Base-by-base conservation (phyloP, 1,140 invertebrate genomes). In the Galleria mellonella region DNA sequence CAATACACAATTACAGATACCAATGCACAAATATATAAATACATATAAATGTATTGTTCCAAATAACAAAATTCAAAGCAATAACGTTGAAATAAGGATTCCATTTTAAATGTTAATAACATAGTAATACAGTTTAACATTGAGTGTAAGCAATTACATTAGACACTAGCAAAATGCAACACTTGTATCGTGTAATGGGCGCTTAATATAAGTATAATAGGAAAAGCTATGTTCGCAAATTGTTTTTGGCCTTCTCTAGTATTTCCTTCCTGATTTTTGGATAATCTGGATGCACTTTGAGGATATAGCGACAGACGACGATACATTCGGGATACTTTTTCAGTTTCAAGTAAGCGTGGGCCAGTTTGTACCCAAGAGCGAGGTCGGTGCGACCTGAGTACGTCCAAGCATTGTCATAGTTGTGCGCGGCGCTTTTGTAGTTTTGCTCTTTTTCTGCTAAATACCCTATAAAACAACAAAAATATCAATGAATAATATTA, bases 371-470 rank as follows among this genome's bases (percentile, higher is more conserved):
- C 0, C 97, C 96, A 38, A 98, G 90, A 1, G 90, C 88, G 0
- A 96, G 90, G 71, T 97, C 97, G 13, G 89, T 90, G 56, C 92
- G 92, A 14, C 94, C 93, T 3, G 91, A 89, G 67, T 93, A 92
- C 59, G 91, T 91, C 96, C 96, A 99, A 0, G 97, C 96, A 48
- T 88, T 88, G 53, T 93, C 91, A 81, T 97, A 99, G 69, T 95
- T 91, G 8, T 87, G 78, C 0, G 94, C 92, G 0, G 97, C 96
- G 48, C 96, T 94, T 45, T 91, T 91, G 85, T 96, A 98, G 50
- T 92, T 93, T 69, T 97, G 96, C 57, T 97, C 95, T 61, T 97
- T 98, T 77, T 99, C 97, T 35, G 94, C 91, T 51, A 99, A 91
- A 50, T 91, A 91, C 0, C 95, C 97, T 67, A 91, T 86, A 40